Evolutionary conservation across 2,888 invertebrate species (phyloP).

Genomic region (Tipula unca): DNA sequence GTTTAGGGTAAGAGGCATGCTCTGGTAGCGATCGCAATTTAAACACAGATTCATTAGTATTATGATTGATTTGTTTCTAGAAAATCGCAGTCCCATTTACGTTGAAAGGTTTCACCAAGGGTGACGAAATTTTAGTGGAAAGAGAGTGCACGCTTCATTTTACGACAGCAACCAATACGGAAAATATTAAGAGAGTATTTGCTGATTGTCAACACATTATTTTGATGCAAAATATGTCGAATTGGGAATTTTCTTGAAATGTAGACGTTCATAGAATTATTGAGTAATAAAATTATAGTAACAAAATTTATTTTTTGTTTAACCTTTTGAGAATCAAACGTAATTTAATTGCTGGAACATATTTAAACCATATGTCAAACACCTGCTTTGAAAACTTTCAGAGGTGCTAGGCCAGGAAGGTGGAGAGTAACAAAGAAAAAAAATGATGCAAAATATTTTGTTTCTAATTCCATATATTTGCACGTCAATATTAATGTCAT

Average conservation of each 20-base stretch:
- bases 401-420: too few species aligned
- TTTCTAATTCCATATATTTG: too few species aligned
- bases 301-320: too few species aligned
- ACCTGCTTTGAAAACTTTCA: too few species aligned
- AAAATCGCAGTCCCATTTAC: not conserved
- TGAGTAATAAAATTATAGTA: too few species aligned
- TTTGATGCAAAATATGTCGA: not conserved
- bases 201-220: conserved; percentile 64
- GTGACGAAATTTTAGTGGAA: conserved; percentile 25
- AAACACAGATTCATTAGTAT: not conserved
- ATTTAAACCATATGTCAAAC: too few species aligned
- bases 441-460: too few species aligned
- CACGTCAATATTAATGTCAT: too few species aligned
- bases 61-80: not conserved
- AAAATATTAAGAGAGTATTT: conserved; percentile 63
- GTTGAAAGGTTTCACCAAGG: not conserved
- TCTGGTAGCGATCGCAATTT: not conserved
- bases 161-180: conserved; percentile 66
- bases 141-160: conserved; percentile 63
- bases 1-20: conserved; percentile 40
- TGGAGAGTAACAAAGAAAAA: too few species aligned
- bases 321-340: too few species aligned
- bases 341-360: too few species aligned
- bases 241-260: not conserved
- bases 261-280: too few species aligned